These are phyloP conservation scores for Keiferia lycopersicella DNA, from an alignment of 2,888 invertebrate genomes.

Conservation along the genomic window DNA sequence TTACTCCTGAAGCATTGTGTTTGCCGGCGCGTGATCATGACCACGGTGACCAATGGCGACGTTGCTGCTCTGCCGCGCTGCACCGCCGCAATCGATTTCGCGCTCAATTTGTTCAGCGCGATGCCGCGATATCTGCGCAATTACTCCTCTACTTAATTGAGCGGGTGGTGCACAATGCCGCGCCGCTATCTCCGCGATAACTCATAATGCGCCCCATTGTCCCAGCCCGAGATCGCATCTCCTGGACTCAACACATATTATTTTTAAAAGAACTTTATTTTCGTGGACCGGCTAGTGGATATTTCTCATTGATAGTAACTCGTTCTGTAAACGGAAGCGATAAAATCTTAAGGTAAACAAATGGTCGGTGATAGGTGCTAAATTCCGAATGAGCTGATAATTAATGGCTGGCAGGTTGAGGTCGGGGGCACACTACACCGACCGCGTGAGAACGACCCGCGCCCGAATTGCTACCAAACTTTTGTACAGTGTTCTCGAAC, in stretches of 20 bases:
- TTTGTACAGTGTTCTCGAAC: constrained; percentile 12
- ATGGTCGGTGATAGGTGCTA: constrained; percentile 26
- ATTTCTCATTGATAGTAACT: constrained; percentile 17
- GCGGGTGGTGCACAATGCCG: constrained; percentile 34
- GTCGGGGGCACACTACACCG: constrained; percentile 8
- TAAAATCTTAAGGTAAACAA: constrained; percentile 22
- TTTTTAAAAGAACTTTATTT: constrained; percentile 14
- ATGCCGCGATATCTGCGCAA: constrained; percentile 52
- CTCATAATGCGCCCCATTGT: constrained; percentile 20
- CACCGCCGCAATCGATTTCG: constrained; percentile 51
- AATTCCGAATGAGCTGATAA: constrained; percentile 25
- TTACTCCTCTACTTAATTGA: constrained; percentile 41
- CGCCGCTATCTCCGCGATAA: constrained; percentile 18
- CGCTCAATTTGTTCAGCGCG: constrained; percentile 65
- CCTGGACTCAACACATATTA: constrained; percentile 7
- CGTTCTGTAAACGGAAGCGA: constrained; percentile 22
- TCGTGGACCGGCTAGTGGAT: background rate
- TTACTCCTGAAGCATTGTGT: constrained; percentile 62
- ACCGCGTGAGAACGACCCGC: constrained; percentile 13
- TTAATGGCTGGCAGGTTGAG: constrained; percentile 22
- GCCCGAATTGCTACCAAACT: background rate
- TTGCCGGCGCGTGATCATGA: constrained; percentile 50
- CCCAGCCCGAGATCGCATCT: constrained; percentile 16
- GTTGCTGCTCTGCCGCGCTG: constrained; percentile 37
- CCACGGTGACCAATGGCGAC: constrained; percentile 34